phyloP scores from a whole-genome alignment of 2,797 vertebrate genomes.

The Melanitta fusca region DNA sequence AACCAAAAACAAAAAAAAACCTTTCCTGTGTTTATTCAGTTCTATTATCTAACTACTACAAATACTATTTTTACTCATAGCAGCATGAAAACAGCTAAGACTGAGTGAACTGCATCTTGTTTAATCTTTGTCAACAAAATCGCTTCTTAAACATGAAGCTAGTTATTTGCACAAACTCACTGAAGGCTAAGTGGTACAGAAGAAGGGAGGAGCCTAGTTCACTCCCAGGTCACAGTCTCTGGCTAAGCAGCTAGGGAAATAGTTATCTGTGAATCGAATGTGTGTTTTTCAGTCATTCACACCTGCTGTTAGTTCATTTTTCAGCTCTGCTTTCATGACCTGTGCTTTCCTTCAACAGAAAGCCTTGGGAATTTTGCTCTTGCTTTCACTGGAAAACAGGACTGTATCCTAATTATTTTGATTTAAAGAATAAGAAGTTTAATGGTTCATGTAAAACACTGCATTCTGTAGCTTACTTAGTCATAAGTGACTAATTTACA shows the following conservation, averaged over 20 bases:
- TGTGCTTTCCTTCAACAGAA: neutral
- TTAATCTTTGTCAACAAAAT: neutral
- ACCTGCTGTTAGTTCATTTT: neutral
- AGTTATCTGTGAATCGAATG: neutral
- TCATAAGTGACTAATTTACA: conserved; percentile 43
- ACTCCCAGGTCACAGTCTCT: neutral
- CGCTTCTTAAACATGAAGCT: neutral
- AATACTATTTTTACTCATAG: neutral
- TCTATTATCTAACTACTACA: neutral
- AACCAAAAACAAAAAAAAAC: too few species aligned
- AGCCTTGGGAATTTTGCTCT: neutral
- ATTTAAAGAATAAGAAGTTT: neutral
- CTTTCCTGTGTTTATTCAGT: neutral
- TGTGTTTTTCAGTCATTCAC: neutral
- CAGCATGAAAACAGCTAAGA: neutral
- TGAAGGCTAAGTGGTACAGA: neutral
- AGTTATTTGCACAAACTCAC: neutral
- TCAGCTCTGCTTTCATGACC: neutral
- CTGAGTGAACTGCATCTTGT: neutral
- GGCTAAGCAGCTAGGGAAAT: neutral
- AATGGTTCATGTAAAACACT: neutral
- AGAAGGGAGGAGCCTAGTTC: neutral
- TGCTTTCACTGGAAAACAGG: neutral
- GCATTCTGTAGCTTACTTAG: conserved; percentile 7
- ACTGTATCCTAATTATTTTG: neutral